Evolutionary conservation across 2,888 invertebrate species (phyloP), one percentile per base, ranked within the genome.

Genomic region (Crossocerus cetratus): DNA sequence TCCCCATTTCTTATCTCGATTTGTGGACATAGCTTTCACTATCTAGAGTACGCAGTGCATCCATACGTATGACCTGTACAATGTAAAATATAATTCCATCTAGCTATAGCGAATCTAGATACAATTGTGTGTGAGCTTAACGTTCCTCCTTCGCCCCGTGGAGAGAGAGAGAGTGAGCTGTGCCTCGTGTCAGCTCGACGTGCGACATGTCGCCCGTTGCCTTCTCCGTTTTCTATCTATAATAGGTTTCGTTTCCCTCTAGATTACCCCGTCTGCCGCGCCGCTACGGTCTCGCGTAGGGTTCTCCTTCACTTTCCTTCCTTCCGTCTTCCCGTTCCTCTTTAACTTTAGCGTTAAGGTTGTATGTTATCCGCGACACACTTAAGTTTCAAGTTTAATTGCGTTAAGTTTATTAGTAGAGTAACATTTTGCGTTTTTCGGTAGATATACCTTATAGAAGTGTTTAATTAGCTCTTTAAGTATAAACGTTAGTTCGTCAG

Each of bases 61-160:
- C 78, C 77, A 72, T 86, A 84, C 75, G 74, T 77, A 79, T 69
- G 56, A 65, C 85, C 89, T 88, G 89, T 90, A 89, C 89, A 90
- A 89, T 89, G 89, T 88, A 89, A 90, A 89, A 89, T 90, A 90
- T 89, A 88, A 86, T 88, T 87, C 87, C 87, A 86, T 88, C 90
- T 88, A 88, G 78, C 88, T 88, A 82, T 72, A 86, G 87, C 84
- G 79, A 84, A 76, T 85, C 84, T 84, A 86, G 78, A 80, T 86
- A 85, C 83, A 83, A 74, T 80, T 83, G 85, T 83, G 32, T 32
- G 77, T 81, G 72, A 81, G 80, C 80, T 75, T 80, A 69, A 32
- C 16, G n/a, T 57, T 69, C 14, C 56, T 66, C 20, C 11, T 49
- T 13, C 63, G 68, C 20, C 16, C 32, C 32, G 32, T 32, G 8